Percentiles rank a stretch among this genome's conserved stretches.
phyloP scores from a whole-genome alignment of 2,113 vertebrate species.

The Aplodontia rufa region DNA sequence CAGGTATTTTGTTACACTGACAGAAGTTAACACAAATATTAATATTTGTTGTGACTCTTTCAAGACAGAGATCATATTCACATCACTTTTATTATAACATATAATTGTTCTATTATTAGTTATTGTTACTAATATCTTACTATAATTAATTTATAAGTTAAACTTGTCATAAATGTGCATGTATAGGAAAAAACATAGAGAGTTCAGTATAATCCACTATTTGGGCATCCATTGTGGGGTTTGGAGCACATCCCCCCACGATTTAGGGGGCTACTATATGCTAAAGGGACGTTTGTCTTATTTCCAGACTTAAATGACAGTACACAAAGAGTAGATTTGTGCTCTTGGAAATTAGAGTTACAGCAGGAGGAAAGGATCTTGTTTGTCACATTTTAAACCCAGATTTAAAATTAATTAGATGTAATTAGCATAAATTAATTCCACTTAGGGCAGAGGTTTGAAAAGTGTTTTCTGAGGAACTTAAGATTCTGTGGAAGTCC shows the following conservation, averaged over 20 bases:
- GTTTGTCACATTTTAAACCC: constrained; percentile 51
- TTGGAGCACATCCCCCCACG: not conserved
- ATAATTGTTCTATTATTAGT: not conserved
- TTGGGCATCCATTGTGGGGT: not conserved
- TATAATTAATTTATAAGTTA: not conserved
- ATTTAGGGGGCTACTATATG: not conserved
- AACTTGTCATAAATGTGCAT: not conserved
- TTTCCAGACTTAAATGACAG: constrained; percentile 4
- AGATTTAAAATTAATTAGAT: constrained; percentile 54
- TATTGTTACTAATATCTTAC: not conserved
- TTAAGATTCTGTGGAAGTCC: not conserved
- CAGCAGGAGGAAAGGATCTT: constrained; percentile 1
- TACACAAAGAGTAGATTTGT: constrained; percentile 38
- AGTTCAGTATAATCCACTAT: not conserved
- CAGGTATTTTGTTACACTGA: not conserved
- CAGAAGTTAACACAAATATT: not conserved
- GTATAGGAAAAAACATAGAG: not conserved
- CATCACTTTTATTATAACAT: not conserved
- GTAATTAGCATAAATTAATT: constrained; percentile 31
- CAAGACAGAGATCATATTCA: not conserved
- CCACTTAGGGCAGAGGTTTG: constrained; percentile 4
- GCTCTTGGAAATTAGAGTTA: constrained; percentile 28
- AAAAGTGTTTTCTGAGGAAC: constrained; percentile 34
- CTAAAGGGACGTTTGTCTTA: constrained; percentile 38
- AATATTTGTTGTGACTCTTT: not conserved